A percentile compares a stretch with the other conserved stretches of the same genome.
Evolutionary conservation across 2,113 vertebrate species (phyloP).

Genomic region (Corynorhinus townsendii): DNA sequence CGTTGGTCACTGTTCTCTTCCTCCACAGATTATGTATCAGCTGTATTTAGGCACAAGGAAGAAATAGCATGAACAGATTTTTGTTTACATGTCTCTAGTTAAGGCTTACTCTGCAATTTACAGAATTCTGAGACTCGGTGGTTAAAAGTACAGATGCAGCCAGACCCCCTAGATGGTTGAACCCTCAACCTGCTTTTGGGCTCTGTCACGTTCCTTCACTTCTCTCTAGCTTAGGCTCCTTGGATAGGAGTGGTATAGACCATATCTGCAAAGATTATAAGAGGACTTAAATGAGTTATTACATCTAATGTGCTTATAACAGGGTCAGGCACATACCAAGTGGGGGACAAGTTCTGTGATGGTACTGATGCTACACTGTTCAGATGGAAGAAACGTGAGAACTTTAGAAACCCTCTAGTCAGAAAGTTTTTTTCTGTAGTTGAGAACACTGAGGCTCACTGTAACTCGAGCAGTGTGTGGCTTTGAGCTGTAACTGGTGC

Average conservation of each 20-base stretch:
- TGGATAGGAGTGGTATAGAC: not conserved
- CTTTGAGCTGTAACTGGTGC: not conserved
- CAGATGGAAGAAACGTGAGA: slow-evolving; percentile 8
- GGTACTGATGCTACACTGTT: not conserved
- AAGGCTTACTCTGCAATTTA: not conserved
- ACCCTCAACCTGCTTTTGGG: not conserved
- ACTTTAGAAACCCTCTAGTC: not conserved
- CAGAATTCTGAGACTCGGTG: not conserved
- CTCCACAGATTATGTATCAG: not conserved
- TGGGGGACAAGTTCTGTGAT: not conserved
- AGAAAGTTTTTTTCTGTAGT: not conserved
- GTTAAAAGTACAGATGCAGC: not conserved
- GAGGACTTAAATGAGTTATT: not conserved
- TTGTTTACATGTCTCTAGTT: not conserved
- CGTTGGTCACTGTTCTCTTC: not conserved
- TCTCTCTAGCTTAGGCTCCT: not conserved
- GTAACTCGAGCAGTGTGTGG: not conserved
- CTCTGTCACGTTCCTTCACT: not conserved
- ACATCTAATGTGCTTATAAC: not conserved
- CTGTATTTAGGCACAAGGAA: not conserved
- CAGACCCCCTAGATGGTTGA: not conserved
- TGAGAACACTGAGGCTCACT: not conserved
- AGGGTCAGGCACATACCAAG: not conserved
- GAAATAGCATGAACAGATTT: not conserved
- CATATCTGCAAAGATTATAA: not conserved